Evolutionary conservation across 2,797 vertebrate species (phyloP).

Genomic region (Hemibagrus guttatus): DNA sequence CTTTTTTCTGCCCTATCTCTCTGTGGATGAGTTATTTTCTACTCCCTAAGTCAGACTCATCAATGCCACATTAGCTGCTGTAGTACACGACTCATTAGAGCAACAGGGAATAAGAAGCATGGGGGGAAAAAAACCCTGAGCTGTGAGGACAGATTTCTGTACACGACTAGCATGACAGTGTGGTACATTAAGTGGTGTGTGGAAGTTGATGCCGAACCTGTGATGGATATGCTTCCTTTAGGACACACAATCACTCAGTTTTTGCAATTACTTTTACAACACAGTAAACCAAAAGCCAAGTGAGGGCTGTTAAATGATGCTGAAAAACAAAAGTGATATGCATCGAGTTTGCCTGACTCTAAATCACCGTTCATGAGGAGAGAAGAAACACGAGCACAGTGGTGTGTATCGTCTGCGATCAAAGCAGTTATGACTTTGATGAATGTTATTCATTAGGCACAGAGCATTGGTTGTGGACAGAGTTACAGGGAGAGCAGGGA

Average conservation of each 20-base stretch:
- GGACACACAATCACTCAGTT: background rate
- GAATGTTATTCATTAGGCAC: conserved; percentile 77
- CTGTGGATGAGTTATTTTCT: conserved; percentile 38
- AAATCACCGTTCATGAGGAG: conserved; percentile 50
- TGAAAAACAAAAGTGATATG: conserved; percentile 47
- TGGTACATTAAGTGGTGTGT: conserved; percentile 29
- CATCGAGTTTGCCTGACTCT: conserved; percentile 33
- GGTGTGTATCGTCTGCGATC: conserved; percentile 68
- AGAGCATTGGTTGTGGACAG: conserved; percentile 59
- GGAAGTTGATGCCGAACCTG: conserved; percentile 34
- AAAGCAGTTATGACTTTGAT: conserved; percentile 77
- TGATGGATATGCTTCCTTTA: conserved; percentile 20
- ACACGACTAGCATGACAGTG: conserved; percentile 54
- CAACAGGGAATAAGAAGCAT: conserved; percentile 32
- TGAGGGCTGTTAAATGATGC: background rate
- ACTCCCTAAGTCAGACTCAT: conserved; percentile 49
- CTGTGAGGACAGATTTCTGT: conserved; percentile 50
- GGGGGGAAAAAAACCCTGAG: background rate
- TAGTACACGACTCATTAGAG: conserved; percentile 55
- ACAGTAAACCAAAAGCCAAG: background rate
- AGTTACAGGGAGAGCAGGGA: conserved; percentile 55
- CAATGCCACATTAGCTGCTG: conserved; percentile 58
- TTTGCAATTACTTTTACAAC: conserved; percentile 6
- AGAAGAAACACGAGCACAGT: conserved; percentile 56
- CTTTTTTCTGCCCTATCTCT: conserved; percentile 21